A percentile compares a stretch with the other conserved stretches of the same genome.
Conservation (phyloP, 2,113 vertebrate species). For the Brachypodius melanocephalos region DNA sequence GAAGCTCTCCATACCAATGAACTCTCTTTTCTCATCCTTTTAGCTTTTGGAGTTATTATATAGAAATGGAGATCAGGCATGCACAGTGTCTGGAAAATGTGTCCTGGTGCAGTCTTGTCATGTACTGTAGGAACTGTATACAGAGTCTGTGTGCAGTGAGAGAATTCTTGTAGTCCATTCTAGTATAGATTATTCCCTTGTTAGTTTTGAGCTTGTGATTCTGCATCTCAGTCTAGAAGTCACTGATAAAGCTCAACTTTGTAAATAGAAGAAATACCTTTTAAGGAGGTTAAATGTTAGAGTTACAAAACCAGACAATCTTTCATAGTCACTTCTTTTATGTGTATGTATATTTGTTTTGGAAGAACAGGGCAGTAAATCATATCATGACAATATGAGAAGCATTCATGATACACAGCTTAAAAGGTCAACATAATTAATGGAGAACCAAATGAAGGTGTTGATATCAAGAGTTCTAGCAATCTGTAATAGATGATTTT, state of each 20-base stretch:
- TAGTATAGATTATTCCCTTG: background rate
- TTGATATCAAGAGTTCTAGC: background rate
- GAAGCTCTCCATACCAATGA: background rate
- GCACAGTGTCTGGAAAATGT: background rate
- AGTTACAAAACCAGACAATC: background rate
- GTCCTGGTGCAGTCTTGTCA: background rate
- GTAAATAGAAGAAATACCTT: background rate
- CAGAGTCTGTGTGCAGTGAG: background rate
- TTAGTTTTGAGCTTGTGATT: background rate
- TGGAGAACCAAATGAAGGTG: background rate
- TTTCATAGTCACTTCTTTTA: background rate
- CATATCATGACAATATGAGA: background rate
- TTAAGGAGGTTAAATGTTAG: background rate
- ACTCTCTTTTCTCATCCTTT: background rate
- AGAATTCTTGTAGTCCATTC: background rate
- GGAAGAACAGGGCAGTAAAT: background rate
- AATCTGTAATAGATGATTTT: background rate
- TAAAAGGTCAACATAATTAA: background rate
- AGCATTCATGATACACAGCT: background rate
- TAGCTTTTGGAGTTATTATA: background rate
- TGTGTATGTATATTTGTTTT: background rate
- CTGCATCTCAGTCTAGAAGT: background rate
- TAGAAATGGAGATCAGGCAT: background rate
- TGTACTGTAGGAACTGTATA: background rate
- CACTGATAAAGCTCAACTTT: background rate